A percentile compares a stretch with the other conserved stretches of the same genome.
These are phyloP conservation scores for Leuctra nigra DNA, from an alignment of 2,888 invertebrate species.

Conservation along the genomic window DNA sequence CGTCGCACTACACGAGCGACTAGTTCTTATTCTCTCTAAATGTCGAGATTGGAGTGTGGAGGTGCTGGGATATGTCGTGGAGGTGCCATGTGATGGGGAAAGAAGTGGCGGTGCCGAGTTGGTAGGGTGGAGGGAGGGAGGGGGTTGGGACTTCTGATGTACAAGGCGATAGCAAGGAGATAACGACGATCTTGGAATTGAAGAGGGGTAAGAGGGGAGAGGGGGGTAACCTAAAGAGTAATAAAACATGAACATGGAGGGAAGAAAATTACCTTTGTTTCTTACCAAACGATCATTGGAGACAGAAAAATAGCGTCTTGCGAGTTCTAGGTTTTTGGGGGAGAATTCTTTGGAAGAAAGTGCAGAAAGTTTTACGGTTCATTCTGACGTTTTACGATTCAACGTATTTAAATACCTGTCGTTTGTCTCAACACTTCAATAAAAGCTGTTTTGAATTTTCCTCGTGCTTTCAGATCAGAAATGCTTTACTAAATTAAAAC, in stretches of 20 bases:
- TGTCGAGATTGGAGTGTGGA: background rate
- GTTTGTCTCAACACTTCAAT: too few species aligned
- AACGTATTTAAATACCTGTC: too few species aligned
- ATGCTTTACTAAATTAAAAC: too few species aligned
- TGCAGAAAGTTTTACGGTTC: too few species aligned
- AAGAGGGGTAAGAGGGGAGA: background rate
- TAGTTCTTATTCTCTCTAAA: background rate
- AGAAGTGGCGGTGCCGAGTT: background rate
- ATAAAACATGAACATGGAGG: background rate
- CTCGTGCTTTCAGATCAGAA: too few species aligned
- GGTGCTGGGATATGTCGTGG: background rate
- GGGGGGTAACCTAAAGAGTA: background rate
- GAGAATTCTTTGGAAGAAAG: too few species aligned
- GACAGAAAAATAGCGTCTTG: background rate
- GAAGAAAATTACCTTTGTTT: conserved; percentile 7
- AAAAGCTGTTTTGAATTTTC: too few species aligned
- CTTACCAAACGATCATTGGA: conserved; percentile 1
- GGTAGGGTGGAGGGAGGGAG: background rate
- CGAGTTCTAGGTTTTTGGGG: too few species aligned
- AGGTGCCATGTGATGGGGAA: background rate
- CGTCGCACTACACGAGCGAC: too few species aligned
- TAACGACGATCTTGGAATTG: background rate
- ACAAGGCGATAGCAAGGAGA: conserved; percentile 3
- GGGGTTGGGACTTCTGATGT: background rate
- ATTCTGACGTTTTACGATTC: too few species aligned